phyloP scores from a whole-genome alignment of 2,888 invertebrate genomes.

The Parnassius apollo region DNA sequence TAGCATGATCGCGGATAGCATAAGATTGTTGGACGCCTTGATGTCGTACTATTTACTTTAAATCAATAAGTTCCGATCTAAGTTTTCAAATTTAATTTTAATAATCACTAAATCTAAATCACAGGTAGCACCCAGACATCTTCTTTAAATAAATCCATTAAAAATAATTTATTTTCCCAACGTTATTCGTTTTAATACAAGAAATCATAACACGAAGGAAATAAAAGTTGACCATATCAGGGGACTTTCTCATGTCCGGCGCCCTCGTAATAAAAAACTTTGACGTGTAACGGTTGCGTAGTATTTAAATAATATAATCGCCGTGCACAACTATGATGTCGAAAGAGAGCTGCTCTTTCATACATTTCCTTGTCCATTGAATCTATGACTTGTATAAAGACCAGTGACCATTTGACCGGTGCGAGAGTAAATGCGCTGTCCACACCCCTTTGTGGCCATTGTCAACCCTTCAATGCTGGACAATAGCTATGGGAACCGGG shows the following conservation, averaged over 20 bases:
- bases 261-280: conserved; percentile 58
- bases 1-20: too few relatives aligned
- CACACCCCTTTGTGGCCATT: conserved; percentile 75
- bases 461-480: conserved; percentile 66
- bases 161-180: too few relatives aligned
- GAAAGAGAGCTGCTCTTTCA: conserved; percentile 72
- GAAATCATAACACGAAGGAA: too few relatives aligned
- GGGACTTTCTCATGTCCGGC: conserved; percentile 68
- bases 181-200: too few relatives aligned
- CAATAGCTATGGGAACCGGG: conserved; percentile 75
- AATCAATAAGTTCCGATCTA: too few relatives aligned
- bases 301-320: conserved; percentile 78
- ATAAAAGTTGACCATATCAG: conserved; percentile 9
- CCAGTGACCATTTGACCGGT: conserved; percentile 77
- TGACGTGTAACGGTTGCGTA: conserved; percentile 72
- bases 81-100: too few relatives aligned
- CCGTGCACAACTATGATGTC: conserved; percentile 49
- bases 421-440: conserved; percentile 67
- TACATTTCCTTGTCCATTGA: conserved; percentile 71
- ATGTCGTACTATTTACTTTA: too few relatives aligned
- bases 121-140: too few relatives aligned
- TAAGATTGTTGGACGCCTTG: too few relatives aligned
- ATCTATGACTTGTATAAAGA: conserved; percentile 65
- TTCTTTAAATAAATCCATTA: too few relatives aligned
- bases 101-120: too few relatives aligned